Percentiles rank a stretch among this genome's conserved stretches.
Evolutionary conservation across 2,797 vertebrate genomes (phyloP).

Genomic region (Myotis pilosus): DNA sequence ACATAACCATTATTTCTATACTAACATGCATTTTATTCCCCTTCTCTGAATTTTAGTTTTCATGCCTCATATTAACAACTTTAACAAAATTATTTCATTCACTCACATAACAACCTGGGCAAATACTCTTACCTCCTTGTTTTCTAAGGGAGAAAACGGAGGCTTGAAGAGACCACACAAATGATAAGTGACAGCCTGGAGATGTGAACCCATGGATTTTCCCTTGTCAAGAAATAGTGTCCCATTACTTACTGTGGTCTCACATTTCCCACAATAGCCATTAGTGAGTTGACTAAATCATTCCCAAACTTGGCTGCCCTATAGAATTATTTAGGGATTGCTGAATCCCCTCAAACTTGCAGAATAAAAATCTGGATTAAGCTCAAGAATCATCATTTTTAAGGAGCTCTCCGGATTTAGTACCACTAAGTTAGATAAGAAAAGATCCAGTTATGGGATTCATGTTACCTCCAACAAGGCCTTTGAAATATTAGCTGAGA

Average conservation of each 20-base stretch:
- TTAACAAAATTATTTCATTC: not conserved
- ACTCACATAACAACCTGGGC: not conserved
- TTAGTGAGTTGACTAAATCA: not conserved
- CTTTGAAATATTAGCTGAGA: constrained; percentile 5
- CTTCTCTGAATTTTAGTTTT: not conserved
- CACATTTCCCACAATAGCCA: not conserved
- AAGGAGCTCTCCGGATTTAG: not conserved
- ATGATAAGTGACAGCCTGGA: not conserved
- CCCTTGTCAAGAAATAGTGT: not conserved
- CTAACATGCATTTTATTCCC: not conserved
- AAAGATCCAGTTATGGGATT: not conserved
- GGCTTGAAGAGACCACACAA: not conserved
- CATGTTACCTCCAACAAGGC: not conserved
- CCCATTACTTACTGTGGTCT: not conserved
- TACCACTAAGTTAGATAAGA: not conserved
- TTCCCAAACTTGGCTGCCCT: not conserved
- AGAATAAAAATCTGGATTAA: not conserved
- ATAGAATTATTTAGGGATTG: not conserved
- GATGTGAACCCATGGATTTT: not conserved
- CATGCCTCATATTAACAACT: not conserved
- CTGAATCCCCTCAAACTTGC: not conserved
- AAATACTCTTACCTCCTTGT: not conserved
- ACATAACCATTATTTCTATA: not conserved
- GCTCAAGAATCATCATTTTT: not conserved
- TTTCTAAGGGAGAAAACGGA: not conserved